Conservation (phyloP, 2,888 invertebrate genomes). For the Crossocerus cetratus region DNA sequence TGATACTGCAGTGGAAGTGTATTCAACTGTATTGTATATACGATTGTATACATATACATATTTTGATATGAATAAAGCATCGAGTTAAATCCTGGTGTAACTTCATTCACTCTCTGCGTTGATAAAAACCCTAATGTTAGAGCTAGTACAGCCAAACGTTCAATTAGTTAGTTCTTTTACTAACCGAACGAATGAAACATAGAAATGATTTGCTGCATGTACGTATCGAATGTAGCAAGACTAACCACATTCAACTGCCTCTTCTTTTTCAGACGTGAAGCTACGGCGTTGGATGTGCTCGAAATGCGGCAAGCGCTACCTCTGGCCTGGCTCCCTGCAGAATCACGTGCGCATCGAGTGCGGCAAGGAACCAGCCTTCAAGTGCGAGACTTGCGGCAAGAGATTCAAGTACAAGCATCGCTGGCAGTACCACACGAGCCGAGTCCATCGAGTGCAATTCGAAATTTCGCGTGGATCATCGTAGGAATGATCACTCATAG, state of each 20-base stretch:
- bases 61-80: slow-evolving; percentile 39
- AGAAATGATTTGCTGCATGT: too few species aligned
- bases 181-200: too few species aligned
- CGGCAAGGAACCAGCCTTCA: slow-evolving; percentile 71
- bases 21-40: slow-evolving; percentile 10
- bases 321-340: slow-evolving; percentile 67
- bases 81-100: slow-evolving; percentile 19
- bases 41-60: background rate
- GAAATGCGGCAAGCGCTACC: slow-evolving; percentile 70
- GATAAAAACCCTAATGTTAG: too few species aligned
- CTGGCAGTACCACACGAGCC: slow-evolving; percentile 62
- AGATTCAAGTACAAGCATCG: slow-evolving; percentile 71
- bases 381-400: slow-evolving; percentile 68
- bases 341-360: slow-evolving; percentile 72
- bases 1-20: too few species aligned
- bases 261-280: slow-evolving; percentile 58
- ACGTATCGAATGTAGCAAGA: background rate
- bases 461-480: too few species aligned
- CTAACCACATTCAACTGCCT: slow-evolving; percentile 24
- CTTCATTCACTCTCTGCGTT: background rate
- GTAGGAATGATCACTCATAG: too few species aligned
- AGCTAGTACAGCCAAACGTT: too few species aligned
- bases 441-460: slow-evolving; percentile 49
- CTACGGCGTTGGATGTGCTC: slow-evolving; percentile 57
- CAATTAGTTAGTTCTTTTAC: too few species aligned